Percentiles rank a stretch among this genome's conserved stretches.
phyloP scores from a whole-genome alignment of 2,113 vertebrate genomes.

The Clarias batrachus region DNA sequence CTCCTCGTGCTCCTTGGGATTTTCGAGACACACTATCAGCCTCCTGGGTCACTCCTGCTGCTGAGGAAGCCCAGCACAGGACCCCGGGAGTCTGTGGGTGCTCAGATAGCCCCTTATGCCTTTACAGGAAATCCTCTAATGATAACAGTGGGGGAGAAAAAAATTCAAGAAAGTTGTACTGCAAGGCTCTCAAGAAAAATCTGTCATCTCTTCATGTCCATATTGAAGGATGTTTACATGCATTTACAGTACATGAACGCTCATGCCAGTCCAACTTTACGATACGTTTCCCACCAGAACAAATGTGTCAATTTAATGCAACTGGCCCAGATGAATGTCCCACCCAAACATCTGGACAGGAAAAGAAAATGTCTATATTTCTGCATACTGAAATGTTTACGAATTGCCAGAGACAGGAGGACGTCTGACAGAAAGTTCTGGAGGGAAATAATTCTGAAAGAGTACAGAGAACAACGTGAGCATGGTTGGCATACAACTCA shows the following conservation, averaged over 20 bases:
- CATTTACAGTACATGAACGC: conserved; percentile 47
- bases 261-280: conserved; percentile 37
- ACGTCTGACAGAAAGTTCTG: conserved; percentile 26
- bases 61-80: conserved; percentile 48
- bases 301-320: conserved; percentile 35
- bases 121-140: conserved; percentile 54
- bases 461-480: neutral
- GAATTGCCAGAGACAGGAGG: conserved; percentile 17
- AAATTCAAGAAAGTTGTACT: neutral
- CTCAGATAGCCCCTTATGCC: conserved; percentile 38
- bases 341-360: conserved; percentile 13
- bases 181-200: conserved; percentile 35
- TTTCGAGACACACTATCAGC: conserved; percentile 10
- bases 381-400: conserved; percentile 28
- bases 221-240: conserved; percentile 3
- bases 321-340: conserved; percentile 34
- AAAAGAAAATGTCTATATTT: conserved; percentile 40
- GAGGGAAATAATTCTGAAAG: too few relatives aligned
- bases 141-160: conserved; percentile 53
- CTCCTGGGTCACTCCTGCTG: conserved; percentile 33
- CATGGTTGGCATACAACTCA: neutral
- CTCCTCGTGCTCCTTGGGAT: conserved; percentile 49
- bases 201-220: conserved; percentile 37
- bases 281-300: conserved; percentile 43
- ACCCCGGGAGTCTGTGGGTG: conserved; percentile 42